phyloP scores from a whole-genome alignment of 2,113 vertebrate species.

The Colossoma macropomum region DNA sequence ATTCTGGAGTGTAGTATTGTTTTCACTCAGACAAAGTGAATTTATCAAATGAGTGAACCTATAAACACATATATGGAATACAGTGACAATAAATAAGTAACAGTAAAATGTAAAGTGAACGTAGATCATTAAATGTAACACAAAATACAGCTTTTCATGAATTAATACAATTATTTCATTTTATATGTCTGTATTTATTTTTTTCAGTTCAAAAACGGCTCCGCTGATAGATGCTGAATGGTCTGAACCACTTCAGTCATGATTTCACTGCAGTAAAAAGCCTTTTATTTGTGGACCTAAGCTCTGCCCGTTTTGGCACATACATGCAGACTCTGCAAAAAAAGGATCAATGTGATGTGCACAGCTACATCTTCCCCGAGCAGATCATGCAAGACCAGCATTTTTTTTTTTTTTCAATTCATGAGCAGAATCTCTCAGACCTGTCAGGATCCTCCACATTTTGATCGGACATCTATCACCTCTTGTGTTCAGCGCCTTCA shows the following conservation, averaged over 20 bases:
- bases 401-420: background rate
- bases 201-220: too few species aligned
- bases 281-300: background rate
- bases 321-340: background rate
- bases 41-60: too few species aligned
- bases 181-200: too few species aligned
- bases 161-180: too few species aligned
- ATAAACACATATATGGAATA: too few species aligned
- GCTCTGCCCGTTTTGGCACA: background rate
- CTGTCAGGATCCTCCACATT: background rate
- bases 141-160: too few species aligned
- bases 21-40: too few species aligned
- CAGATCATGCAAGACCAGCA: slow-evolving; percentile 5
- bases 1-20: too few species aligned
- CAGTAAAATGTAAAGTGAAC: too few species aligned
- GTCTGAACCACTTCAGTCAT: background rate
- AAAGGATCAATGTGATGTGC: slow-evolving; percentile 3
- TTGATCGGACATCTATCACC: background rate
- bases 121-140: too few species aligned
- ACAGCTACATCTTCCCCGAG: background rate
- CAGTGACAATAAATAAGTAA: too few species aligned
- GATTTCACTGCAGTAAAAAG: background rate
- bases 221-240: too few species aligned
- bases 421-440: background rate
- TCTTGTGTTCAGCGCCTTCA: background rate